These are phyloP conservation scores for Sinelater perroti DNA, from an alignment of 2,888 invertebrate species.

Conservation along the genomic window DNA sequence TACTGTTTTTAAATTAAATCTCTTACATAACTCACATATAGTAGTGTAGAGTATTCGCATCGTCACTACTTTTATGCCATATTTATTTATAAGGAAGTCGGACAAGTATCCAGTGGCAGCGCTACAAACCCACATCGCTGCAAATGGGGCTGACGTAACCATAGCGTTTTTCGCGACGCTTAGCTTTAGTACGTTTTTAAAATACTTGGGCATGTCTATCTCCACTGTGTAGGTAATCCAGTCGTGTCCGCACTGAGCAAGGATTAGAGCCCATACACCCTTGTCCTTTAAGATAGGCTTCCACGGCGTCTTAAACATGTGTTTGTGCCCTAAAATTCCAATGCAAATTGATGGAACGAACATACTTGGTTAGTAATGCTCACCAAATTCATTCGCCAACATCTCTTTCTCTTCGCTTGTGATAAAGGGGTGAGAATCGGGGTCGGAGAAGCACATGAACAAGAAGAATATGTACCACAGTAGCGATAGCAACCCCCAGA, in stretches of 20 bases:
- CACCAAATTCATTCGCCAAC: slow-evolving; percentile 70
- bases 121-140: slow-evolving; percentile 71
- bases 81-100: slow-evolving; percentile 70
- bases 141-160: slow-evolving; percentile 69
- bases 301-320: slow-evolving; percentile 5
- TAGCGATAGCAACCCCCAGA: slow-evolving; percentile 77
- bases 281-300: neutral
- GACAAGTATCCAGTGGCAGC: slow-evolving; percentile 70
- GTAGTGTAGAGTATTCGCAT: slow-evolving; percentile 74
- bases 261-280: slow-evolving; percentile 4
- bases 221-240: neutral
- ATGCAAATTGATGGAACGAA: no score
- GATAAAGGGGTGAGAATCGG: slow-evolving; percentile 77
- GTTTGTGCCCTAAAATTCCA: neutral
- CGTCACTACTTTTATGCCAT: slow-evolving; percentile 64
- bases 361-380: slow-evolving; percentile 27
- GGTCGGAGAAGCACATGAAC: slow-evolving; percentile 63
- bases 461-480: slow-evolving; percentile 70
- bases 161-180: slow-evolving; percentile 69
- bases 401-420: slow-evolving; percentile 74
- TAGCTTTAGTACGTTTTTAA: slow-evolving; percentile 72
- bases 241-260: slow-evolving; percentile 13
- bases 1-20: slow-evolving; percentile 26
- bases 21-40: slow-evolving; percentile 66
- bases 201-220: slow-evolving; percentile 47